Evolutionary conservation across 2,113 vertebrate genomes (phyloP).

Genomic region (Melanotaenia duboulayi): DNA sequence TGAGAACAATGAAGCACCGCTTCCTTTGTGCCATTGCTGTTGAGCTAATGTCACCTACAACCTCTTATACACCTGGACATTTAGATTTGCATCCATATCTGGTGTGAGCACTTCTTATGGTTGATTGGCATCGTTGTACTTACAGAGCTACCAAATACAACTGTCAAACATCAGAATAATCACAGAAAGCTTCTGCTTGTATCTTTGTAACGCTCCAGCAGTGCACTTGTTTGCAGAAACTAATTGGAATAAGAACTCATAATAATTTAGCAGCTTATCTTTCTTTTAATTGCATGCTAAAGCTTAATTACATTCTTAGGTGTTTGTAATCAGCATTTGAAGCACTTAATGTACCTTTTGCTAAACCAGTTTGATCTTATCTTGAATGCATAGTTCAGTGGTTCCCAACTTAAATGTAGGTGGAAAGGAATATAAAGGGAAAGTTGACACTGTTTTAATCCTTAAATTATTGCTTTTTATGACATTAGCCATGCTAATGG

Average conservation of each 20-base stretch:
- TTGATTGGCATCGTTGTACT: not conserved
- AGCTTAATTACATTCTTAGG: slow-evolving; percentile 10
- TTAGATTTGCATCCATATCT: not conserved
- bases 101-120: not conserved
- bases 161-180: slow-evolving; percentile 3
- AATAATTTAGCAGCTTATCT: slow-evolving; percentile 9
- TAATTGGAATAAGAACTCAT: slow-evolving; percentile 6
- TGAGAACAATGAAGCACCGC: slow-evolving; percentile 1
- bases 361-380: slow-evolving; percentile 21
- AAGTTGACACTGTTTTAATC: not conserved
- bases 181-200: slow-evolving; percentile 19
- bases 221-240: slow-evolving; percentile 31
- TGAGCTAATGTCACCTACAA: slow-evolving; percentile 14
- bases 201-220: slow-evolving; percentile 66
- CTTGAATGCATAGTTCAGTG: slow-evolving; percentile 14
- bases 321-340: slow-evolving; percentile 48
- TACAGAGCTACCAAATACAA: not conserved
- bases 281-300: slow-evolving; percentile 58
- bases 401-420: slow-evolving; percentile 14
- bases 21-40: slow-evolving; percentile 47
- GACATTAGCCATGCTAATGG: not conserved
- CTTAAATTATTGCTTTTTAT: not conserved
- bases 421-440: not conserved
- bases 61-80: slow-evolving; percentile 6
- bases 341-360: slow-evolving; percentile 53